Evolutionary conservation across 2,797 vertebrate species (phyloP).

Genomic region (Synaphobranchus kaupii): DNA sequence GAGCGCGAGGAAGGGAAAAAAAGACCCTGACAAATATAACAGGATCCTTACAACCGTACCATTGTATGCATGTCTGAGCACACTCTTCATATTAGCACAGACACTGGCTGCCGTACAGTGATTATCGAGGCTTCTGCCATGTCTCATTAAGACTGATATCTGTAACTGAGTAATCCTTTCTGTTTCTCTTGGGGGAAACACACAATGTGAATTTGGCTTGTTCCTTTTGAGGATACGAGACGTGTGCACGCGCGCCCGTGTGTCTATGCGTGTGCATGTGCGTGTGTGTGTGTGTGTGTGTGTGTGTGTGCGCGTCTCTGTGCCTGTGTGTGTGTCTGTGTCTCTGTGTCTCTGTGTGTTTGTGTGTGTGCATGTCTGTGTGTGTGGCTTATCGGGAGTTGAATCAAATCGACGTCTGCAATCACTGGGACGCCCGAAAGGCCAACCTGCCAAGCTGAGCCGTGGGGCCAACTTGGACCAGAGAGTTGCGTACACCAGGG

Average conservation of each 20-base stretch:
- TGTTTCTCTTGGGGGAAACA: background rate
- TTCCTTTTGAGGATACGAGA: background rate
- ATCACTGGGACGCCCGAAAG: background rate
- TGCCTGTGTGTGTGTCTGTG: too few species aligned
- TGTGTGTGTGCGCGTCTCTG: too few species aligned
- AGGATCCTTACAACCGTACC: slow-evolving; percentile 74
- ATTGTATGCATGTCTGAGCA: slow-evolving; percentile 67
- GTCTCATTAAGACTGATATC: background rate
- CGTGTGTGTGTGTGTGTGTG: too few species aligned
- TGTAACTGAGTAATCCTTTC: background rate
- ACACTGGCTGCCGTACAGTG: slow-evolving; percentile 55
- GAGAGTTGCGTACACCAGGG: slow-evolving; percentile 43
- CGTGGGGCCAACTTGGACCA: background rate
- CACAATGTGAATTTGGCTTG: background rate
- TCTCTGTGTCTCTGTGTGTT: too few species aligned
- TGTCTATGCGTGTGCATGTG: too few species aligned
- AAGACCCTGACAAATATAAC: slow-evolving; percentile 80
- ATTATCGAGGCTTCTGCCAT: slow-evolving; percentile 48
- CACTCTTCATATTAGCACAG: slow-evolving; percentile 51
- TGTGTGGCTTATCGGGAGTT: background rate
- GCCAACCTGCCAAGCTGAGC: background rate
- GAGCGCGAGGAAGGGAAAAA: slow-evolving; percentile 41
- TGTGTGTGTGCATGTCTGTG: background rate
- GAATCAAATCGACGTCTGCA: background rate
- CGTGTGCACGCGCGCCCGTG: too few species aligned